Evolutionary conservation across 2,888 invertebrate genomes (phyloP), one percentile per base, ranked within the genome.

Genomic region (Crematogaster levior): DNA sequence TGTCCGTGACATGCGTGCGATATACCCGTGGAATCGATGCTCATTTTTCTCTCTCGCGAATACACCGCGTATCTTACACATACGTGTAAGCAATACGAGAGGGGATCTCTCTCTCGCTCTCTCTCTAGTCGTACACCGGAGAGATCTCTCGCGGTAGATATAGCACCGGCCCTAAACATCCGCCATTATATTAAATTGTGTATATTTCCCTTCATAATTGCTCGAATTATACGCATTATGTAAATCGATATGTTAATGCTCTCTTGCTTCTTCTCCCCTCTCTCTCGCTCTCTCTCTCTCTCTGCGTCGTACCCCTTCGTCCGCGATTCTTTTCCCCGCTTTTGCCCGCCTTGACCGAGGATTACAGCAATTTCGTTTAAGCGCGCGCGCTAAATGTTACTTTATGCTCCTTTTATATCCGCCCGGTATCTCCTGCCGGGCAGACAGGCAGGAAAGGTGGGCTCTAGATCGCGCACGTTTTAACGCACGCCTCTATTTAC

Each of bases 151-250:
- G 86, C 80, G 80, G 82, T 74, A 91, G 92, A 92, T 92, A 92
- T 86, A 88, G 84, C 89, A 77, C 86, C 83, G 85, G 86, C 91
- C 88, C 90, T 93, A 93, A 93, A 92, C 92, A 92, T 93, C 92
- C 91, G 89, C 93, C 91, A 94, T 94, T 93, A 93, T 93, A 93
- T 93, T 92, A 93, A 93, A 94, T 94, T 93, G 93, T 93, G 93
- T 94, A 93, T 93, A 94, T 94, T 94, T 93, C 92, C 93, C 92
- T 92, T 92, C 91, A 93, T 94, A 94, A 94, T 94, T 94, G 93
- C 93, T 93, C 92, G 94, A 94, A 94, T 94, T 94, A 94, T 93
- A 93, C 92, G 93, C 93, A 94, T 94, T 94, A 94, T 94, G 94
- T 92, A 94, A 94, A 94, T 94, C 91, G 92, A 81, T 93, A 93